Evolutionary conservation across 64 coral and sea anemone species (phyloP).

Genomic region (Porites australiensis): DNA sequence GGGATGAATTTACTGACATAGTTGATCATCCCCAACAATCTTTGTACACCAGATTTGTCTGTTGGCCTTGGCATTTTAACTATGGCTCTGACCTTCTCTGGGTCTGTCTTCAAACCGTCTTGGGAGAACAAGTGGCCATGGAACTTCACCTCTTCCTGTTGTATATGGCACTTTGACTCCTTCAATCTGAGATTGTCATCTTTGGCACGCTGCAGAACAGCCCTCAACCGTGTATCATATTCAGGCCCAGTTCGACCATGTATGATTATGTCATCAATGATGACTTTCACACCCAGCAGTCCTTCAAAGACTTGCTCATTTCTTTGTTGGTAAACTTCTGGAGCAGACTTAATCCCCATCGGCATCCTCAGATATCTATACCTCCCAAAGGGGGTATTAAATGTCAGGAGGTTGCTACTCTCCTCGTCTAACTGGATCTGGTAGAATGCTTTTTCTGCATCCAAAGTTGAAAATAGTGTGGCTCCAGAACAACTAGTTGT

Average conservation of each 20-base stretch:
- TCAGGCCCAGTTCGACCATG: neutral
- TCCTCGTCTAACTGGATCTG: no score
- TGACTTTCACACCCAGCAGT: no score
- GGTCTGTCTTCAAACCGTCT: neutral
- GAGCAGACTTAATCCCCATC: neutral
- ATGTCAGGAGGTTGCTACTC: no score
- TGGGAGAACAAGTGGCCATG: neutral
- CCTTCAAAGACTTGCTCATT: neutral
- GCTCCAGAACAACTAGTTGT: slow-evolving; percentile 31
- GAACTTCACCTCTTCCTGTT: neutral
- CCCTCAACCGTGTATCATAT: neutral
- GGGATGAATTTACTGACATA: slow-evolving; percentile 61
- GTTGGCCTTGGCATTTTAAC: slow-evolving; percentile 43
- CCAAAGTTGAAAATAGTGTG: slow-evolving; percentile 57
- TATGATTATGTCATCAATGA: no score
- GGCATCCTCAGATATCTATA: no score
- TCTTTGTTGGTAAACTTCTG: neutral
- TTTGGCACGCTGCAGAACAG: neutral
- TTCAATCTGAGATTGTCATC: neutral
- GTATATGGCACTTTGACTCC: no score
- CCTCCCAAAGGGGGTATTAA: no score
- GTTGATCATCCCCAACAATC: slow-evolving; percentile 46
- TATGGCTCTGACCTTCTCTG: neutral
- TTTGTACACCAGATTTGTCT: slow-evolving; percentile 34
- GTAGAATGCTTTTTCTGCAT: slow-evolving; percentile 38